Percentiles rank a stretch among this genome's conserved stretches.
phyloP scores from a whole-genome alignment of 2,888 invertebrate genomes.

The Spisula subtruncata region DNA sequence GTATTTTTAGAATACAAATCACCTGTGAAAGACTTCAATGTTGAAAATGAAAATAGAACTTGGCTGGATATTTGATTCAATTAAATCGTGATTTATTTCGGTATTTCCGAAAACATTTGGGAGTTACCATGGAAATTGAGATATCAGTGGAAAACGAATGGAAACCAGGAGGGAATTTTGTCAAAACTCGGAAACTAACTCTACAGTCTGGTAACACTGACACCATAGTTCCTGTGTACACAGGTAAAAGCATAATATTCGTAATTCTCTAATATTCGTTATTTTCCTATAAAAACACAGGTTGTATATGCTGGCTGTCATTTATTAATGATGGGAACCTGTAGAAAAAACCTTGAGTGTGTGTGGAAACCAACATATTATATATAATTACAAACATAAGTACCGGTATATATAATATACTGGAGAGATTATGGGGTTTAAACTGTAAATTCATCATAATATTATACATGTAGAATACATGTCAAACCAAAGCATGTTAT shows the following conservation, averaged over 20 bases:
- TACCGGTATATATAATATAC: too few species aligned
- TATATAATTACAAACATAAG: conserved; percentile 6
- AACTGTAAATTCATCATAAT: neutral
- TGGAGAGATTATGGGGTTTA: neutral
- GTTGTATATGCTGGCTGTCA: neutral
- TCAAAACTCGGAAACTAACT: conserved; percentile 50
- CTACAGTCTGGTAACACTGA: conserved; percentile 36
- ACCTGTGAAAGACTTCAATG: neutral
- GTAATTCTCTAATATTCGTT: neutral
- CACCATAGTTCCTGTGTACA: neutral
- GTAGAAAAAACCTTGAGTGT: neutral
- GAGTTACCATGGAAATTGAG: conserved; percentile 40
- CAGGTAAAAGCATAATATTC: neutral
- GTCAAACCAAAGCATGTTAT: neutral
- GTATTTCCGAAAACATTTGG: too few species aligned
- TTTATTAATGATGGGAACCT: neutral
- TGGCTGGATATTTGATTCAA: neutral
- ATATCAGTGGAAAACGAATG: conserved; percentile 36
- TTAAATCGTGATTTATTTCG: neutral
- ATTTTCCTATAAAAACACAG: conserved; percentile 7
- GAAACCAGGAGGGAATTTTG: conserved; percentile 61
- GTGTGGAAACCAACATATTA: neutral
- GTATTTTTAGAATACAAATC: neutral
- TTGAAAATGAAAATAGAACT: conserved; percentile 3
- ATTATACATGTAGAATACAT: neutral